Evolutionary conservation across 2,797 vertebrate genomes (phyloP).

Genomic region (Gymnothorax reevesii): DNA sequence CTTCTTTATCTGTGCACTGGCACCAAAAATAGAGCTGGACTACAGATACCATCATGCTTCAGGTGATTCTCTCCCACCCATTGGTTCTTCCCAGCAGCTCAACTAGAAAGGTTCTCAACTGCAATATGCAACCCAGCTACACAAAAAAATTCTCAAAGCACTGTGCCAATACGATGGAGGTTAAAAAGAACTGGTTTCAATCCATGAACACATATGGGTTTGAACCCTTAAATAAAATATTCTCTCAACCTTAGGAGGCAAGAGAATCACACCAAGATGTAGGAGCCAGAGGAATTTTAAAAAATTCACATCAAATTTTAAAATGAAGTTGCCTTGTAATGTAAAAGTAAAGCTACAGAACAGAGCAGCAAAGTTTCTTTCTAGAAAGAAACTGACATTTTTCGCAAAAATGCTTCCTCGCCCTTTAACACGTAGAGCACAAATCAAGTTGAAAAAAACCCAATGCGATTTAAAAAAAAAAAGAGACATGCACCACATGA

Average conservation of each 20-base stretch:
- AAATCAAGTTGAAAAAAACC: not conserved
- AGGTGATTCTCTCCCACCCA: not conserved
- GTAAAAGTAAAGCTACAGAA: no score
- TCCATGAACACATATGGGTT: not conserved
- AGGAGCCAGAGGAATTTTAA: no score
- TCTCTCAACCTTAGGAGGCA: no score
- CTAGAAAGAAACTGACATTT: not conserved
- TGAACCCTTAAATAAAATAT: not conserved
- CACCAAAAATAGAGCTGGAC: not conserved
- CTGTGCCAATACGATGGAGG: no score
- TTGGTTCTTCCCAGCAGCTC: not conserved
- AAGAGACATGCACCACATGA: conserved; percentile 22
- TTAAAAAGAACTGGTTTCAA: not conserved
- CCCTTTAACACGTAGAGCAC: not conserved
- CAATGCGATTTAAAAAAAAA: not conserved
- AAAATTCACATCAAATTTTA: no score
- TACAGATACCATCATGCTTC: not conserved
- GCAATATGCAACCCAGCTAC: not conserved
- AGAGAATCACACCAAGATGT: no score
- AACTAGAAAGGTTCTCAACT: not conserved
- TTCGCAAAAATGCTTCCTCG: not conserved
- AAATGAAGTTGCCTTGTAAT: no score
- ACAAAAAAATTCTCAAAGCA: no score
- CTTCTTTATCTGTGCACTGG: not conserved
- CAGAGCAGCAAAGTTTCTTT: not conserved